phyloP scores from a whole-genome alignment of 2,113 vertebrate species.

The Phalacrocorax pelagicus region DNA sequence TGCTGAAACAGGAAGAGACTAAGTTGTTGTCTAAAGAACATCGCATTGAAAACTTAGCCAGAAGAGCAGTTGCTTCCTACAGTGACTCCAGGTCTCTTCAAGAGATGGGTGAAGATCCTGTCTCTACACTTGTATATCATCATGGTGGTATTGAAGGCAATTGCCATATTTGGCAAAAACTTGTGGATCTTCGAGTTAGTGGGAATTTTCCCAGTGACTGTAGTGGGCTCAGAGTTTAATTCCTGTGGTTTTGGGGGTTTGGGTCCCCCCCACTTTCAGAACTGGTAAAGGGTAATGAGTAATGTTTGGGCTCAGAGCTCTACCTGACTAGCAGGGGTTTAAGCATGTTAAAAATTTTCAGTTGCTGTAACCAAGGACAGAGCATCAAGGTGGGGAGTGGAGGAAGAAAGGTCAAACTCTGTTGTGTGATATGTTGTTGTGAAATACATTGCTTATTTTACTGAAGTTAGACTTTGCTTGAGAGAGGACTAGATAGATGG shows the following conservation, averaged over 20 bases:
- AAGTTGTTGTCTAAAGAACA: neutral
- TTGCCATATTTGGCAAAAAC: neutral
- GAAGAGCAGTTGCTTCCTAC: neutral
- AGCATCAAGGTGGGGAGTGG: neutral
- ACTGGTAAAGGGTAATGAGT: neutral
- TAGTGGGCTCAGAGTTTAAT: neutral
- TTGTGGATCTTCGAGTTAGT: neutral
- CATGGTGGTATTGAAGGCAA: neutral
- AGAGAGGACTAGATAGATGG: neutral
- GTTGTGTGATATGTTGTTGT: neutral
- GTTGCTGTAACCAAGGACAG: neutral
- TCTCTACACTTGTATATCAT: neutral
- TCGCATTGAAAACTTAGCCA: neutral
- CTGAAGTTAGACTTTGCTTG: neutral
- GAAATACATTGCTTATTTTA: neutral
- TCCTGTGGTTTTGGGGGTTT: rapidly evolving
- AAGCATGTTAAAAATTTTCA: neutral
- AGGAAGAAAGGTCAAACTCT: neutral
- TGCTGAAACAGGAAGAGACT: neutral
- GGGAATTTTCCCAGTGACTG: neutral
- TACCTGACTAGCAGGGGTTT: neutral
- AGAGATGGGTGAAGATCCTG: neutral
- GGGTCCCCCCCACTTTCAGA: neutral
- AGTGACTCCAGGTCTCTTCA: neutral
- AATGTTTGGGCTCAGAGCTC: neutral